These are phyloP conservation scores for Brachionus calyciflorus DNA, from an alignment of 1,140 invertebrate species.

Conservation along the genomic window DNA sequence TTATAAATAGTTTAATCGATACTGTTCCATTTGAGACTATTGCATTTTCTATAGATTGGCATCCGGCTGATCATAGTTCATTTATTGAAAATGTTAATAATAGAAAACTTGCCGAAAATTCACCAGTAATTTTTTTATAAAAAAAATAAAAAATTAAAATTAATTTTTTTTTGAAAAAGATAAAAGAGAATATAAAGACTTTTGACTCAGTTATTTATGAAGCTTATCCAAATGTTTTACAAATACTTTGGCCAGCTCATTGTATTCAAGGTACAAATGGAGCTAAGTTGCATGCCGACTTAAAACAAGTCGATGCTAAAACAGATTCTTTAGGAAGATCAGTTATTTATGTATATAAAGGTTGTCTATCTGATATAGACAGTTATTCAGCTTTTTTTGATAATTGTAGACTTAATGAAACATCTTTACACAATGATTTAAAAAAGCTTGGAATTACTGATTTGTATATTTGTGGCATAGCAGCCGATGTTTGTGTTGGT, in stretches of 20 bases:
- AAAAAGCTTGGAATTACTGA: conserved; percentile 77
- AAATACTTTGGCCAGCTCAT: conserved; percentile 80
- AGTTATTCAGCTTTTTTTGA: conserved; percentile 98
- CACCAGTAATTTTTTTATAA: conserved; percentile 65
- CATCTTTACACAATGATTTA: conserved; percentile 76
- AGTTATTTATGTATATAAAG: conserved; percentile 83
- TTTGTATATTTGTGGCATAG: conserved; percentile 89
- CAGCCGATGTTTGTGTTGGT: conserved; percentile 93
- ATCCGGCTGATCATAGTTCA: conserved; percentile 90
- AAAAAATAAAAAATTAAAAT: neutral
- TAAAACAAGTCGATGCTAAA: conserved; percentile 58
- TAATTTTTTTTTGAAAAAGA: neutral
- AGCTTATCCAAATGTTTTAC: conserved; percentile 50
- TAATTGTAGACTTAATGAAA: conserved; percentile 83
- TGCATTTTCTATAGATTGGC: conserved; percentile 96
- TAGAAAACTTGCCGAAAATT: conserved; percentile 66
- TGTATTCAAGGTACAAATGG: conserved; percentile 93
- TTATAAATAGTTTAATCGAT: conserved; percentile 85
- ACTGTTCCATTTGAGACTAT: conserved; percentile 79
- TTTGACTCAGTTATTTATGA: conserved; percentile 80
- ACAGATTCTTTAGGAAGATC: conserved; percentile 50
- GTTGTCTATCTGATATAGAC: conserved; percentile 87
- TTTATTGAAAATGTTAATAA: conserved; percentile 84
- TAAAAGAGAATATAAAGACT: neutral
- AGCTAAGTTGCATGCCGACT: conserved; percentile 82